Evolutionary conservation across 2,888 invertebrate species (phyloP).

Genomic region (Acholoe squamosa): DNA sequence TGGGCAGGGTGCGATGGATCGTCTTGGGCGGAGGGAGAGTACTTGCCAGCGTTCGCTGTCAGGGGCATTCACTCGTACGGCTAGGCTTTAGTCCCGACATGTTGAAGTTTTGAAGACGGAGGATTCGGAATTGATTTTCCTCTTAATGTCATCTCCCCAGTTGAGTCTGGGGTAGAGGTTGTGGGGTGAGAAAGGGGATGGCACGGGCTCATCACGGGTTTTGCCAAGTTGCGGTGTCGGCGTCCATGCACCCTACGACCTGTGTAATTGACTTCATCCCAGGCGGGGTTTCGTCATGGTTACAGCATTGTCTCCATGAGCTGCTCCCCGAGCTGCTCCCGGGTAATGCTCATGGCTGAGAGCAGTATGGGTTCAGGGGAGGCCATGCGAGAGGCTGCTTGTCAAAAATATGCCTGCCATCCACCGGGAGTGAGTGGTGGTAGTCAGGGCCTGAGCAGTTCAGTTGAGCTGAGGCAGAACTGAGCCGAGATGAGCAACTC

Average conservation of each 20-base stretch:
- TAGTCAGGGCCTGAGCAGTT: too few species aligned
- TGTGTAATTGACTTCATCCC: conserved; percentile 20
- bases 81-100: not conserved
- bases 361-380: not conserved
- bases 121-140: conserved; percentile 33
- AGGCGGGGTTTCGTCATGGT: conserved; percentile 21
- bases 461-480: not conserved
- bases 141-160: not conserved
- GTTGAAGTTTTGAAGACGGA: conserved; percentile 26
- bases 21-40: not conserved
- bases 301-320: not conserved
- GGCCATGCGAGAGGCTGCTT: not conserved
- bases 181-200: not conserved
- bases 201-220: not conserved
- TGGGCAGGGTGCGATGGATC: not conserved
- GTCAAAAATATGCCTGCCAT: conserved; percentile 8
- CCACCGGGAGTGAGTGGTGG: not conserved
- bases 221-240: conserved; percentile 38
- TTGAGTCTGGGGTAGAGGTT: not conserved
- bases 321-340: not conserved
- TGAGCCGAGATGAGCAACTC: conserved; percentile 33
- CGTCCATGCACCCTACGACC: conserved; percentile 16
- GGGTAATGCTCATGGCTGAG: not conserved
- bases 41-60: conserved; percentile 15
- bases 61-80: not conserved